These are phyloP conservation scores for Psilopsiagon aurifrons DNA, from an alignment of 2,113 vertebrate genomes.

Conservation along the genomic window DNA sequence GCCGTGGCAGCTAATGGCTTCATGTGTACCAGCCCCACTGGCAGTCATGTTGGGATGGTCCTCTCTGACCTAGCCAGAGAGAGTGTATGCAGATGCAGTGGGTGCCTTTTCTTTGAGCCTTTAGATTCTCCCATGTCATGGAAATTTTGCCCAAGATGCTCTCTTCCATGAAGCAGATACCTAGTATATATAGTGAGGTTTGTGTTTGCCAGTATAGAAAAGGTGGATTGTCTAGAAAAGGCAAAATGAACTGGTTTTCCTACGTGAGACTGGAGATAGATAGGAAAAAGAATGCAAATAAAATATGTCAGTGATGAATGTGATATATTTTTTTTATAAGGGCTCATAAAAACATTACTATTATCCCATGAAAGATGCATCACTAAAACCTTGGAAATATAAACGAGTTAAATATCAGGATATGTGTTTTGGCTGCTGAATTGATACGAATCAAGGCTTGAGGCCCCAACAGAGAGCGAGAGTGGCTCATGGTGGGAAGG, in stretches of 20 bases:
- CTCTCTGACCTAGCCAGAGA: background rate
- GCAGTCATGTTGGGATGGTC: rapidly evolving
- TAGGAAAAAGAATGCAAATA: background rate
- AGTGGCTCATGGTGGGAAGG: background rate
- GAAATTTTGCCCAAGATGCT: background rate
- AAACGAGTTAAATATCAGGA: background rate
- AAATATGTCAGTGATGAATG: background rate
- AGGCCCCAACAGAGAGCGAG: background rate
- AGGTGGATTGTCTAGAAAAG: background rate
- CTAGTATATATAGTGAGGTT: background rate
- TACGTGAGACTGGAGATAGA: background rate
- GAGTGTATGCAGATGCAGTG: background rate
- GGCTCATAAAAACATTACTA: background rate
- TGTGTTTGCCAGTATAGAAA: background rate
- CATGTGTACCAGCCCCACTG: background rate
- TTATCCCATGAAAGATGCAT: background rate
- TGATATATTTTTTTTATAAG: background rate
- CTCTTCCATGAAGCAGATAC: background rate
- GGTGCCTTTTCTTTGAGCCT: background rate
- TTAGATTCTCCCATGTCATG: background rate
- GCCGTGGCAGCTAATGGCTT: background rate
- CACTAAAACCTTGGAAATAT: background rate
- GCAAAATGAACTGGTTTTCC: background rate
- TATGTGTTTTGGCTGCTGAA: background rate
- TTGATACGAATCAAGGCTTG: background rate